Percentiles rank a stretch among this genome's conserved stretches.
These are phyloP conservation scores for Oxyruncus cristatus DNA, from an alignment of 2,113 vertebrate species.

Conservation along the genomic window DNA sequence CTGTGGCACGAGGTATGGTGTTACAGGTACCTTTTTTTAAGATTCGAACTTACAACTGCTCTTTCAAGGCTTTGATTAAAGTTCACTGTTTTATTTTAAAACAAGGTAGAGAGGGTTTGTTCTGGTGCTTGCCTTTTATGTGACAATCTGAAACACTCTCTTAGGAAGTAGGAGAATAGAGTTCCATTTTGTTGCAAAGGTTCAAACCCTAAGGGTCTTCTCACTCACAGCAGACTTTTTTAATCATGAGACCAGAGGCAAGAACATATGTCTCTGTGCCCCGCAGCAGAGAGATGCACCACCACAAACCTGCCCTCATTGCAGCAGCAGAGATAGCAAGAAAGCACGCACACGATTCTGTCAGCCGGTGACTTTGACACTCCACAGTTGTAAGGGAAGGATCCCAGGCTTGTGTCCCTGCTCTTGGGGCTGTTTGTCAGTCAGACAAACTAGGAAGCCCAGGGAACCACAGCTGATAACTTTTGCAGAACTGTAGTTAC, in stretches of 20 bases:
- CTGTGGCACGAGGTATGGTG: not conserved
- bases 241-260: not conserved
- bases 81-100: not conserved
- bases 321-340: not conserved
- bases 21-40: not conserved
- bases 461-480: not conserved
- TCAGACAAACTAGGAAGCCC: not conserved
- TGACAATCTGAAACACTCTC: not conserved
- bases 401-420: not conserved
- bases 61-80: not conserved
- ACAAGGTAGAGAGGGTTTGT: not conserved
- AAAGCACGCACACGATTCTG: accelerated
- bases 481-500: not conserved
- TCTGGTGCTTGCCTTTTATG: not conserved
- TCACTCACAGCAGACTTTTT: not conserved
- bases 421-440: not conserved
- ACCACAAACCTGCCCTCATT: not conserved
- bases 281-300: not conserved
- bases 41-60: not conserved
- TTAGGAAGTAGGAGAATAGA: not conserved
- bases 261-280: not conserved
- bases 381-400: not conserved
- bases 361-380: not conserved
- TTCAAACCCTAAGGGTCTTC: not conserved
- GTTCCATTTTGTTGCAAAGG: not conserved